Evolutionary conservation across 2,113 vertebrate genomes (phyloP), one percentile per base, ranked within the genome.

Genomic region (Thinocorus orbignyianus): DNA sequence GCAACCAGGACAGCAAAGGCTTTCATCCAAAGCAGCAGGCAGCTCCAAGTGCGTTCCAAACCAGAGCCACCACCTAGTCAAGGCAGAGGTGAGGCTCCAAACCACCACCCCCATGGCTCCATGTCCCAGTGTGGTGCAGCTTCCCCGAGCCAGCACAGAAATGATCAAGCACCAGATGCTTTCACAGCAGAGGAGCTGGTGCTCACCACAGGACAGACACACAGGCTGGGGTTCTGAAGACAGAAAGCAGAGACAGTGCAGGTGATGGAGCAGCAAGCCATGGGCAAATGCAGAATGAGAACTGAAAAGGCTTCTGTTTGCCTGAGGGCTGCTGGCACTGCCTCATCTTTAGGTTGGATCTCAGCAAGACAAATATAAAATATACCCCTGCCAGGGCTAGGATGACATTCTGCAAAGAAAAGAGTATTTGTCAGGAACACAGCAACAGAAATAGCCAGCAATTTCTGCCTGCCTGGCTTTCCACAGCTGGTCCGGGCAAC

Each of bases 21-120:
- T 73, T 73, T 73, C 14, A 25, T 37, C 37, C 25, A n/a, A 10
- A 66, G 58, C 51, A 66, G 39, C 8, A 13, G 31, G 8, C 17
- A 35, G 31, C 22, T 58, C 55, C 18, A n/a, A 54, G 55, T 3
- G 28, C 48, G 8, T 51, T 33, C 31, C 13, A 82, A 65, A 61
- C 33, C 9, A 33, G 24, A 39, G 13, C 17, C 49, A 41, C 9
- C 51, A 35, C 25, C 37, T 22, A 62, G 41, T 6, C 4, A 2
- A 33, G 61, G 28, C 28, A 69, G 31, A 17, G 3, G 15, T 4
- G 39, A 48, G 37, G 41, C 35, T 68, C 14, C 23, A 33, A 61
- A 83, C 66, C 42, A 55, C 2, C 2, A 49, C 17, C 23, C 1
- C 5, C 55, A 65, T 5, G 19, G 76, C 58, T 71, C 2, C 0